These are phyloP conservation scores for Pelobates cultripes DNA, from an alignment of 2,797 vertebrate species.

Conservation along the genomic window DNA sequence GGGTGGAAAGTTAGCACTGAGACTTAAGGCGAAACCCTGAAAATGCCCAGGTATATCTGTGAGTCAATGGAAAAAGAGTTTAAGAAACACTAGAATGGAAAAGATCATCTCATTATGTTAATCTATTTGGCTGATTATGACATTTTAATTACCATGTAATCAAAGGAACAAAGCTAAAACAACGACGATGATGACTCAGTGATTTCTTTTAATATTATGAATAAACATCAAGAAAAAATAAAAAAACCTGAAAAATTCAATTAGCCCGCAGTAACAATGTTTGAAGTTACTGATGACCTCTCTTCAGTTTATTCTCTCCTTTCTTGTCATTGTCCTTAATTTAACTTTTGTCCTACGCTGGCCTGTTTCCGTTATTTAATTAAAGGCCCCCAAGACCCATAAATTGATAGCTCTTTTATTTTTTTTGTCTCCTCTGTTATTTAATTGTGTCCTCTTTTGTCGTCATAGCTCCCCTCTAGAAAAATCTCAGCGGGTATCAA, in stretches of 20 bases:
- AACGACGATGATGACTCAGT: constrained; percentile 32
- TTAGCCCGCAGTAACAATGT: constrained; percentile 4
- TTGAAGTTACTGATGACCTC: constrained; percentile 24
- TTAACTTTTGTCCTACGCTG: constrained; percentile 15
- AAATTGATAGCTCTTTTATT: not conserved
- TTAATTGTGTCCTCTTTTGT: not conserved
- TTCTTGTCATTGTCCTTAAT: constrained; percentile 33
- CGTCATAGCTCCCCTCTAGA: not conserved
- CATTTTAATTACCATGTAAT: constrained; percentile 42
- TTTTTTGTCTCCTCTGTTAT: not conserved
- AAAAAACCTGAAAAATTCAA: not conserved
- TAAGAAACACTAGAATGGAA: not conserved
- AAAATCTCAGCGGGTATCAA: not conserved
- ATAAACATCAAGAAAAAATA: not conserved
- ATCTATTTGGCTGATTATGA: constrained; percentile 36
- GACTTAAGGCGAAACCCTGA: not conserved
- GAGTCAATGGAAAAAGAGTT: not conserved
- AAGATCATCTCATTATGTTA: constrained; percentile 9
- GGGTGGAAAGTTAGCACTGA: not conserved
- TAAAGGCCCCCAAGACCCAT: not conserved
- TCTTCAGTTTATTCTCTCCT: not conserved
- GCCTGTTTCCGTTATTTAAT: constrained; percentile 7
- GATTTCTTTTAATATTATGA: constrained; percentile 20
- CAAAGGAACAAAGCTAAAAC: constrained; percentile 34
- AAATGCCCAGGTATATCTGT: not conserved